Base-by-base conservation (phyloP, 2,797 vertebrate genomes). In the Perodicticus potto region DNA sequence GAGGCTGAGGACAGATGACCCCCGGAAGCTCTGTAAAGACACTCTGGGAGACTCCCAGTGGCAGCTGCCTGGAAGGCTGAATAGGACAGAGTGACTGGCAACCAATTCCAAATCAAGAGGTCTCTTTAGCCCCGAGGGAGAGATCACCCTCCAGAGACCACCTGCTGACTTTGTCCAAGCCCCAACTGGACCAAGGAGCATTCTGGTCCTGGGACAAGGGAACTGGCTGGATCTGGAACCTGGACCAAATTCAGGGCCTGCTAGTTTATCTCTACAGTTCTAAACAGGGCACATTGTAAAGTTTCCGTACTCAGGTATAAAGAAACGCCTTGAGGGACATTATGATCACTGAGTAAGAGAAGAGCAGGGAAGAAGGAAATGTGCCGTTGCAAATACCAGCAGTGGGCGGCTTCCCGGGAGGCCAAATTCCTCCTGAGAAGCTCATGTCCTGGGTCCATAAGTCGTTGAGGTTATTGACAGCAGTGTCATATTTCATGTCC, bases 381-480 rank as follows among this genome's bases (percentile, higher is more conserved):
- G 25, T 32, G 32, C 1, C 0, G 53, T 20, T 0, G 0, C 29
- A 67, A 9, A 63, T n/a, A 9, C 12, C 43, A 63, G 86, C 76
- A 14, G 69, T 0, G 0, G 8, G 73, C 6, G 17, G 16, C 27
- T 69, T 57, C 84, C 65, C 11, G 0, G 0, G 8, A 0, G 1
- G 3, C 14, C 45, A 23, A n/a, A 17, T 23, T 16, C 86, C 23
- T 63, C 45, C 55, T 1, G 13, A 22, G 22, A 73, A 17, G 37
- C 40, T 23, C 22, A 8, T n/a, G 7, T 1, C 0, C 9, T 1
- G 13, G 14, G 59, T 29, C 3, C 7, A 12, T 2, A 0, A 23
- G 74, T 11, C 4, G 16, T 69, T 29, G 29, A 55, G 59, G 43
- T 49, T 80, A 7, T 1, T 0, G n/a, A 1, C 49, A 20, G 8